Percentiles rank a stretch among this genome's conserved stretches.
Conservation (phyloP, 2,113 vertebrate species). For the Gopherus evgoodei region DNA sequence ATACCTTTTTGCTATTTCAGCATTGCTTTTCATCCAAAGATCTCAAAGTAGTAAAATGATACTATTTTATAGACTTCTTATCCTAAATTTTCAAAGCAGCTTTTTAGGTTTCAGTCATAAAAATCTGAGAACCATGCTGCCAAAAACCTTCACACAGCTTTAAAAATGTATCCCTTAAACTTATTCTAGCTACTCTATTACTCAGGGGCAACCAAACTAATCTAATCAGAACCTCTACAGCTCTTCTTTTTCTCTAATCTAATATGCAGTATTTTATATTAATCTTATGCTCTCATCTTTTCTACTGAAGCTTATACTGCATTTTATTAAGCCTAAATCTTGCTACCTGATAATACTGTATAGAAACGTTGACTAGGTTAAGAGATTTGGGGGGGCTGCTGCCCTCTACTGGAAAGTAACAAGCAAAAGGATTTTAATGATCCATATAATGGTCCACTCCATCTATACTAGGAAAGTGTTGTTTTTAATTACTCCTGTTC, state of each 20-base stretch:
- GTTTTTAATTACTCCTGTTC: neutral
- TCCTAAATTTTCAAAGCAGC: neutral
- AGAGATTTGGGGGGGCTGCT: accelerated
- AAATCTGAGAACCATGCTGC: neutral
- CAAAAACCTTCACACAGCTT: neutral
- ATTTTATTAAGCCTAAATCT: neutral
- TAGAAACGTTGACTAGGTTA: accelerated
- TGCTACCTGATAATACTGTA: neutral
- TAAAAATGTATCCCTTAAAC: neutral
- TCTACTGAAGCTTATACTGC: neutral
- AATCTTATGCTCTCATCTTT: neutral
- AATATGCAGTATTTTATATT: accelerated
- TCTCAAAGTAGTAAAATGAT: neutral
- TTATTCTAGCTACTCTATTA: neutral
- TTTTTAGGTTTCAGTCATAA: neutral
- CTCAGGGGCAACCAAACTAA: neutral
- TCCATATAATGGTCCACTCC: neutral
- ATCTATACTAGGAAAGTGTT: neutral
- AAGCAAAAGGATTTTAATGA: neutral
- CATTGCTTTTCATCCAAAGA: neutral
- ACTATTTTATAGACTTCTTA: neutral
- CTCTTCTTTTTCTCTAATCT: neutral
- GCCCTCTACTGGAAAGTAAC: neutral
- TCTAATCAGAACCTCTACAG: neutral
- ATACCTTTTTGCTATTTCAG: neutral